Evolutionary conservation across 1,140 invertebrate genomes (phyloP).

Genomic region (Aphis gossypii): DNA sequence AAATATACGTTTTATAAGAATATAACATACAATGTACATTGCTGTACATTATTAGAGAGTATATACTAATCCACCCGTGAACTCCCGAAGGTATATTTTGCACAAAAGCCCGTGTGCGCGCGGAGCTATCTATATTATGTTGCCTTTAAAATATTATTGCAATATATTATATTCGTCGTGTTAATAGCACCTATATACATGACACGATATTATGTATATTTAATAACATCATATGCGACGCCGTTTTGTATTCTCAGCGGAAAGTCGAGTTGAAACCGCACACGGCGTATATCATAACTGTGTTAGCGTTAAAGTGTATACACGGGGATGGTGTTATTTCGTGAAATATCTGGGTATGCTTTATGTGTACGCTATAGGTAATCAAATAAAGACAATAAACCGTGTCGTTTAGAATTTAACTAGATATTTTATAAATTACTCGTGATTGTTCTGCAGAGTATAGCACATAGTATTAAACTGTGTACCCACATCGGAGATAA

Average conservation of each 20-base stretch:
- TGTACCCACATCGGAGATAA: too few relatives aligned
- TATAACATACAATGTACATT: too few relatives aligned
- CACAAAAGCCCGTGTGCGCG: not conserved
- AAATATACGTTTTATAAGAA: not conserved
- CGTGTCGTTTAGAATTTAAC: not conserved
- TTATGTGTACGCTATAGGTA: not conserved
- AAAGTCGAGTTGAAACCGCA: not conserved
- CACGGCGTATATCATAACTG: not conserved
- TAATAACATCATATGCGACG: not conserved
- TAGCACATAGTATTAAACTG: not conserved
- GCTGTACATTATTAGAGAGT: not conserved
- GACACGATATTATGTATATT: not conserved
- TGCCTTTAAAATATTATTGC: constrained; percentile 4
- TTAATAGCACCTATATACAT: not conserved
- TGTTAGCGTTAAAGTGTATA: too few relatives aligned
- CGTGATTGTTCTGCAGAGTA: not conserved
- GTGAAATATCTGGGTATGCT: not conserved
- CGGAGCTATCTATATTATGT: not conserved
- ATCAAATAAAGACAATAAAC: not conserved
- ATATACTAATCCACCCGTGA: not conserved
- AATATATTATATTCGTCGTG: not conserved
- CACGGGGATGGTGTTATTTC: not conserved
- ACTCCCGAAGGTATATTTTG: constrained; percentile 13
- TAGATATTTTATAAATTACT: not conserved
- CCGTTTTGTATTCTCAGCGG: not conserved